Percentiles rank a stretch among this genome's conserved stretches.
phyloP scores from a whole-genome alignment of 2,888 invertebrate species.

The Stenchaetothrips biformis region DNA sequence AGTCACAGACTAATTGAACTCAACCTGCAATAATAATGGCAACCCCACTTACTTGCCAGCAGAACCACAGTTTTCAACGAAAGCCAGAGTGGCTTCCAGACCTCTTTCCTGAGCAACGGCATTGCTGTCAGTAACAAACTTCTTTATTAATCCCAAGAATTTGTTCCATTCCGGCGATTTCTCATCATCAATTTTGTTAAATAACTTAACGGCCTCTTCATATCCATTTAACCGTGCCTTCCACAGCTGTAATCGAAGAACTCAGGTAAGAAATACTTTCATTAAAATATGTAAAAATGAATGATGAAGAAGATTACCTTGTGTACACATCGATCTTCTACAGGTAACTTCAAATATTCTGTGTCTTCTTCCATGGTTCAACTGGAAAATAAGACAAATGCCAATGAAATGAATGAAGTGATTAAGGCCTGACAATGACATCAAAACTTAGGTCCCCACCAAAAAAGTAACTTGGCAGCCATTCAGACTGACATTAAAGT shows the following conservation, averaged over 20 bases:
- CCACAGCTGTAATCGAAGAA: slow-evolving; percentile 61
- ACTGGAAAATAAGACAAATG: background rate
- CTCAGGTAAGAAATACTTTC: slow-evolving; percentile 26
- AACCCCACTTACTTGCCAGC: slow-evolving; percentile 64
- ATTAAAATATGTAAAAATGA: background rate
- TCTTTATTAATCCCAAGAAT: slow-evolving; percentile 84
- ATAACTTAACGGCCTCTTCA: slow-evolving; percentile 85
- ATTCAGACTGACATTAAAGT: background rate
- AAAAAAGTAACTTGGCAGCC: background rate
- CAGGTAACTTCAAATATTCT: slow-evolving; percentile 77
- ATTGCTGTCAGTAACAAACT: slow-evolving; percentile 92
- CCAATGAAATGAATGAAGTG: background rate
- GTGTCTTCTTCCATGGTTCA: slow-evolving; percentile 74
- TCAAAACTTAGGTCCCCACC: background rate
- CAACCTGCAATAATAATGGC: slow-evolving; percentile 28
- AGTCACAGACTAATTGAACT: background rate
- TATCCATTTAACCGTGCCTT: slow-evolving; percentile 92
- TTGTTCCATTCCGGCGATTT: slow-evolving; percentile 92
- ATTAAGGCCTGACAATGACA: background rate
- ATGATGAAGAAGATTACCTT: slow-evolving; percentile 53
- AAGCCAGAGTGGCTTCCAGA: slow-evolving; percentile 83
- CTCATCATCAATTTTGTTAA: slow-evolving; percentile 83
- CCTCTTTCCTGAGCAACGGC: slow-evolving; percentile 94
- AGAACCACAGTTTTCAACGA: slow-evolving; percentile 81
- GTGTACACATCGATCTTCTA: slow-evolving; percentile 88